Conservation (phyloP, 2,888 invertebrate genomes). For the Ormyrus thymus region DNA sequence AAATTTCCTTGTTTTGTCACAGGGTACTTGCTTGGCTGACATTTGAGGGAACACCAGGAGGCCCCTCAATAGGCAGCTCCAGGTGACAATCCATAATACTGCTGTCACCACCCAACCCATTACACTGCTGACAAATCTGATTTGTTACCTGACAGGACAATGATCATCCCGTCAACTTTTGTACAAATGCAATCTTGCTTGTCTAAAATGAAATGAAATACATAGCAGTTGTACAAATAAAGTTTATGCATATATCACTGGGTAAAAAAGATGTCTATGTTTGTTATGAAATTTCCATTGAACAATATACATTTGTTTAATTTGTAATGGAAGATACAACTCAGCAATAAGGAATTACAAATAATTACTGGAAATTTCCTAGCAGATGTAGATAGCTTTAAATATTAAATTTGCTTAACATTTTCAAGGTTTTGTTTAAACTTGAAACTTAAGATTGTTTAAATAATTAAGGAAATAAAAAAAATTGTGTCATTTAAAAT, state of each 20-base stretch:
- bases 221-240: constrained; percentile 2
- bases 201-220: constrained; percentile 33
- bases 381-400: too few relatives aligned
- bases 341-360: too few relatives aligned
- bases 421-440: too few relatives aligned
- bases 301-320: too few relatives aligned
- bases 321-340: too few relatives aligned
- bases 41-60: constrained; percentile 69
- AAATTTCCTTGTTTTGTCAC: constrained; percentile 89
- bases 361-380: too few relatives aligned
- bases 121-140: constrained; percentile 63
- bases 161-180: constrained; percentile 48
- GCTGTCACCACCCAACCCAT: constrained; percentile 70
- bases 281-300: too few relatives aligned
- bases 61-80: constrained; percentile 71
- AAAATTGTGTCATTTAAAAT: too few relatives aligned
- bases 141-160: constrained; percentile 30
- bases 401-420: too few relatives aligned
- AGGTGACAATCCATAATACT: constrained; percentile 70
- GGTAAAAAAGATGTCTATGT: not conserved
- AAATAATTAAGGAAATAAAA: too few relatives aligned
- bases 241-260: not conserved
- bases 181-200: not conserved
- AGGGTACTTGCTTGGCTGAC: constrained; percentile 78
- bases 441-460: too few relatives aligned